Evolutionary conservation across 2,888 invertebrate species (phyloP).

Genomic region (Leucophora obtusa): DNA sequence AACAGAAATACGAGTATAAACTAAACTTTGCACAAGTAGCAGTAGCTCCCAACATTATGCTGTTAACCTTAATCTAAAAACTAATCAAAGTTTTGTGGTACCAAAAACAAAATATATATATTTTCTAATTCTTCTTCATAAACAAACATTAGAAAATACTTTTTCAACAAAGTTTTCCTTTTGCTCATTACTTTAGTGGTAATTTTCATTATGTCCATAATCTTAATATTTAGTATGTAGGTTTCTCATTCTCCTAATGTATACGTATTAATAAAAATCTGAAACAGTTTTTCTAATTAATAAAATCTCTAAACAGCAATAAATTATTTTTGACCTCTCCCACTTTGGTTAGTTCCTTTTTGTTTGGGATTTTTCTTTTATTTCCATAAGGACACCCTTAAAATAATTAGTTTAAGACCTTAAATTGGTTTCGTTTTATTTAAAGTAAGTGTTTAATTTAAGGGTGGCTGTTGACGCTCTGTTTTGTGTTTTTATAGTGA

Average conservation of each 20-base stretch:
- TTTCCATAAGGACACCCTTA: slow-evolving; percentile 12
- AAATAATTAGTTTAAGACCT: slow-evolving; percentile 53
- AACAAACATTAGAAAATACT: slow-evolving; percentile 43
- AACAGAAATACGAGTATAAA: slow-evolving; percentile 33
- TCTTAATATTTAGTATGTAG: background rate
- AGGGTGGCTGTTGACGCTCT: slow-evolving; percentile 12
- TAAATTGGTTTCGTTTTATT: slow-evolving; percentile 10
- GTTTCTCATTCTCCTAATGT: background rate
- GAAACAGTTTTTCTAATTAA: slow-evolving; percentile 74
- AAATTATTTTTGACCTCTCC: slow-evolving; percentile 68
- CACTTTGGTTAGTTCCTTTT: background rate
- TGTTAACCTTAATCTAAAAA: slow-evolving; percentile 55
- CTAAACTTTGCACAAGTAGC: background rate
- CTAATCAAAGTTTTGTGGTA: slow-evolving; percentile 60
- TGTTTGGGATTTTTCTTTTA: background rate
- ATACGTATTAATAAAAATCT: slow-evolving; percentile 30
- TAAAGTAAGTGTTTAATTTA: slow-evolving; percentile 37
- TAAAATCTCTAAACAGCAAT: slow-evolving; percentile 76
- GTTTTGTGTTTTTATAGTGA: background rate
- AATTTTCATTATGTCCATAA: slow-evolving; percentile 38
- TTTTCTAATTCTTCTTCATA: background rate
- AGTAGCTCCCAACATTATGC: slow-evolving; percentile 20
- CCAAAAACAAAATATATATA: background rate
- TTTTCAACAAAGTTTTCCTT: background rate
- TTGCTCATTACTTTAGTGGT: slow-evolving; percentile 45